These are phyloP conservation scores for Mola mola DNA, from an alignment of 2,113 vertebrate genomes.

Conservation along the genomic window DNA sequence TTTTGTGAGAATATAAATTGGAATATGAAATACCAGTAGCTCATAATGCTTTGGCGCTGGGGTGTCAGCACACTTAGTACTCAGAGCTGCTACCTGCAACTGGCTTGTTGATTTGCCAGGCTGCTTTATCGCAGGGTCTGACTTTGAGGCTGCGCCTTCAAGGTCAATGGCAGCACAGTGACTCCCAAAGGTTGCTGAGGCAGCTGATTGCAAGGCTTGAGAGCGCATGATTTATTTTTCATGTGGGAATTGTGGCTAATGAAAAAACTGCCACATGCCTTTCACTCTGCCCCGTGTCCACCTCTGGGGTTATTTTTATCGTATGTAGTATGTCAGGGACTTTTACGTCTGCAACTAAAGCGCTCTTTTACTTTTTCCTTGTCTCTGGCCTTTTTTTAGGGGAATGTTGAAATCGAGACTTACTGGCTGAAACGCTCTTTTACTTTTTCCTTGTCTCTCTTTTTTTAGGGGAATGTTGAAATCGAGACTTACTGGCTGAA, in stretches of 20 bases:
- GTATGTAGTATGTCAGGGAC: not conserved
- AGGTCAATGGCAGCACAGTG: conserved; percentile 36
- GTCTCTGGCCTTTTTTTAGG: not conserved
- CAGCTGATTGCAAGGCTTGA: conserved; percentile 49
- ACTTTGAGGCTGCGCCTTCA: conserved; percentile 29
- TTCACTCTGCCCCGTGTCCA: too few species aligned
- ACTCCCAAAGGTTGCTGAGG: conserved; percentile 38
- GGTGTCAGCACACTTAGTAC: conserved; percentile 36
- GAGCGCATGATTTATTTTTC: conserved; percentile 28
- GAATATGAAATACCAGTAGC: conserved; percentile 28
- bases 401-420: conserved; percentile 80
- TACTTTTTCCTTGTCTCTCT: not conserved
- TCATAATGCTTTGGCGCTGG: conserved; percentile 41
- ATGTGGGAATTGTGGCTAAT: not conserved
- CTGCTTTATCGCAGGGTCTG: conserved; percentile 38
- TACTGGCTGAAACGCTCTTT: conserved; percentile 74
- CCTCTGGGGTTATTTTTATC: too few species aligned
- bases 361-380: not conserved
- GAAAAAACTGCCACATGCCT: not conserved
- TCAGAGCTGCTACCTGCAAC: conserved; percentile 23
- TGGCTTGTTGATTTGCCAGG: conserved; percentile 43
- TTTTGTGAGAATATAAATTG: too few species aligned
- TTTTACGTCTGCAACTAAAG: not conserved
- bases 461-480: conserved; percentile 76
- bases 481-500: conserved; percentile 83